Evolutionary conservation across 2,888 invertebrate genomes (phyloP), one percentile per base, ranked within the genome.

Genomic region (Ormyrus pomaceus): DNA sequence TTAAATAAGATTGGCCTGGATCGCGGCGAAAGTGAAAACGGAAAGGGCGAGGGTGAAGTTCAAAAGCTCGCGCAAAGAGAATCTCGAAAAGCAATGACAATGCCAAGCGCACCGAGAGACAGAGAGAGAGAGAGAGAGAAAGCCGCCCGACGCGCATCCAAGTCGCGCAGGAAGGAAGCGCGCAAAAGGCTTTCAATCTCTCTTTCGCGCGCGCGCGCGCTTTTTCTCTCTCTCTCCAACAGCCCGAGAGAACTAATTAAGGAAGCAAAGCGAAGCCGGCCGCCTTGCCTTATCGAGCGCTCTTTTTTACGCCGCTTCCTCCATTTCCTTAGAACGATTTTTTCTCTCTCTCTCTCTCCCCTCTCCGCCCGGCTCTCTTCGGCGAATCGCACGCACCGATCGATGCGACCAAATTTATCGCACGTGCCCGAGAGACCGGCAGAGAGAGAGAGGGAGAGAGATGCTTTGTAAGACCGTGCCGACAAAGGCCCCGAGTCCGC

Each of bases 241-340:
- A n/a, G 50, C 53, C 13, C 34, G 72, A 45, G 53, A 50, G 6
- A 58, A 10, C 65, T 65, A 59, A 66, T 59, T 50, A 66, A 75
- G 51, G 45, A 66, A 64, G 55, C 74, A 34, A 8, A 13, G 59
- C 45, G 45, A 5, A 46, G 48, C 62, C 45, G 11, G 5, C 34
- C 5, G 48, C 6, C 11, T 45, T 46, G 62, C 50, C 65, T 65
- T 34, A 34, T 34, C 34, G 34, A 34, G 34, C 34, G 34, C 34
- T 34, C 34, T 34, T 34, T 34, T 34, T 34, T 34, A 34, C 34
- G 34, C 34, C 34, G 34, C 34, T 34, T 34, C 34, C 34, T 34
- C 34, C 34, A 34, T 34, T 34, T 34, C 34, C 34, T 34, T 34
- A 4, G 34, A 34, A 34, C 34, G 34, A 34, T 34, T 34, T 34